Percentiles rank a stretch among this genome's conserved stretches.
These are phyloP conservation scores for Zygaena filipendulae DNA, from an alignment of 2,888 invertebrate species.

Conservation along the genomic window DNA sequence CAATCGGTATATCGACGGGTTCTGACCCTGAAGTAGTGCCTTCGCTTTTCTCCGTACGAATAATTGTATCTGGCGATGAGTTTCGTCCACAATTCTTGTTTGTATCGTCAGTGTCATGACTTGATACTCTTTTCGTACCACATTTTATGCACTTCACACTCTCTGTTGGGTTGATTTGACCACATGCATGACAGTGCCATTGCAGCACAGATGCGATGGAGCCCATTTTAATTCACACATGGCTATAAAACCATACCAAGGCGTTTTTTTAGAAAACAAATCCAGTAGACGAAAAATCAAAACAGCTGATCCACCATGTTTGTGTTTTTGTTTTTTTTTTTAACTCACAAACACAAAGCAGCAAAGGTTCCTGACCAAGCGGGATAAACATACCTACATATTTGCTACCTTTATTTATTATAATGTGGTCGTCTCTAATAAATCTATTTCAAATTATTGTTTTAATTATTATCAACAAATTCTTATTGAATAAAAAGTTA, in stretches of 20 bases:
- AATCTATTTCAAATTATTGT: no score
- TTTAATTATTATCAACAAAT: no score
- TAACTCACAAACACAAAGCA: conserved; percentile 11
- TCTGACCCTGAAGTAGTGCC: conserved; percentile 56
- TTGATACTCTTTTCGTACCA: conserved; percentile 73
- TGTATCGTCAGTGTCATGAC: conserved; percentile 62
- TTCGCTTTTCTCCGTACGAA: conserved; percentile 51
- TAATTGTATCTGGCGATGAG: conserved; percentile 52
- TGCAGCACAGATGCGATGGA: conserved; percentile 94
- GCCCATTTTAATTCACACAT: conserved; percentile 79
- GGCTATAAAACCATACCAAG: conserved; percentile 64
- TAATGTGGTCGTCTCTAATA: no score
- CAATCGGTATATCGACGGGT: conserved; percentile 48
- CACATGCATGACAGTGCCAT: conserved; percentile 91
- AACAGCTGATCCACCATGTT: conserved; percentile 74
- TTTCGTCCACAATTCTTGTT: conserved; percentile 45
- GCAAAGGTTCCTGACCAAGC: conserved; percentile 17
- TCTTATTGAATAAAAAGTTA: no score
- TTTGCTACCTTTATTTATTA: no score
- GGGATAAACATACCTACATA: no score
- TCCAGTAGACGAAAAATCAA: conserved; percentile 48
- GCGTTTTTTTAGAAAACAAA: conserved; percentile 54
- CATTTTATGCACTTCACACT: conserved; percentile 86
- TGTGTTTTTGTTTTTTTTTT: conserved; percentile 63
- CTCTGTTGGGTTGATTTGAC: conserved; percentile 90